phyloP scores from a whole-genome alignment of 2,888 invertebrate genomes.

The Oligia latruncula region DNA sequence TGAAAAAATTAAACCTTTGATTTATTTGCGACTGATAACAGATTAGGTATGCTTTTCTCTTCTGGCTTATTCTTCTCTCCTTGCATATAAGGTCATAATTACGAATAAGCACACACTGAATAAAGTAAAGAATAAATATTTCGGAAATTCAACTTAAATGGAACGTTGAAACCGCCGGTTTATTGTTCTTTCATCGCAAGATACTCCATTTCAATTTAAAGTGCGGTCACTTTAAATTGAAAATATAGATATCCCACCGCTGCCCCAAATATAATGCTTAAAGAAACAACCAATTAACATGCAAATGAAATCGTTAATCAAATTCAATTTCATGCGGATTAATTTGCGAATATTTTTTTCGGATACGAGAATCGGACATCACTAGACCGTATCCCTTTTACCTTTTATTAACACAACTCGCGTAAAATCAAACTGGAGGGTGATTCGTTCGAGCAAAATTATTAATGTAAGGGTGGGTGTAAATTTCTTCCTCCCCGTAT shows the following conservation, averaged over 20 bases:
- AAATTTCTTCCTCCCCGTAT: slow-evolving; percentile 45
- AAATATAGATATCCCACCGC: slow-evolving; percentile 30
- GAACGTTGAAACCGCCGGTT: neutral
- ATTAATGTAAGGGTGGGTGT: slow-evolving; percentile 70
- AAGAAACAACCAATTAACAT: slow-evolving; percentile 59
- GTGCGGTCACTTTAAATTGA: slow-evolving; percentile 20
- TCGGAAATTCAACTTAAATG: neutral
- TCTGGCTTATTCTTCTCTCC: neutral
- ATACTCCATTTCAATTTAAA: slow-evolving; percentile 36
- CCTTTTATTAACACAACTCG: slow-evolving; percentile 69
- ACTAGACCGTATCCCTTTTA: slow-evolving; percentile 66
- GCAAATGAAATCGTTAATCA: slow-evolving; percentile 60
- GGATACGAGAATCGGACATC: slow-evolving; percentile 52
- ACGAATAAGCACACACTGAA: no score
- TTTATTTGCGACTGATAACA: neutral
- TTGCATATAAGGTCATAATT: neutral
- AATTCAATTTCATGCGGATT: slow-evolving; percentile 45
- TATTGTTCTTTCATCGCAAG: slow-evolving; percentile 12
- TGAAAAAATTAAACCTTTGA: neutral
- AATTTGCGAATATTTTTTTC: slow-evolving; percentile 43
- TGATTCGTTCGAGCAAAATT: slow-evolving; percentile 70
- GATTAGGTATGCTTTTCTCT: neutral
- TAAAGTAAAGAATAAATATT: neutral
- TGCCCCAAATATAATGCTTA: slow-evolving; percentile 38
- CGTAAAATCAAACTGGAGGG: slow-evolving; percentile 71